A percentile compares a stretch with the other conserved stretches of the same genome.
Conservation (phyloP, 2,113 vertebrate genomes). For the Hemicordylus capensis region DNA sequence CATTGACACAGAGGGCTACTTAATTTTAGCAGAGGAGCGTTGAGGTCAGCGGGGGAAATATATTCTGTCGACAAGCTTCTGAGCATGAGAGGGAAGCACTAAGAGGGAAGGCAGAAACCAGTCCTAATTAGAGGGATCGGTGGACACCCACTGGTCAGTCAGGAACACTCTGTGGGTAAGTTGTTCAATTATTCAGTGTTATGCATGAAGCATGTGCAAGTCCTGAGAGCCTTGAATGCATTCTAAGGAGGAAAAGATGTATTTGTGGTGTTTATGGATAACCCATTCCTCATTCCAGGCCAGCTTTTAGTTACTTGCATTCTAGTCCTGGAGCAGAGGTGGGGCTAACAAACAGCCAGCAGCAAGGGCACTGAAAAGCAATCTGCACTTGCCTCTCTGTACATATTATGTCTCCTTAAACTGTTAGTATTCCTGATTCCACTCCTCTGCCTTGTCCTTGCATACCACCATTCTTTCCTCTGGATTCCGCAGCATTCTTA, state of each 20-base stretch:
- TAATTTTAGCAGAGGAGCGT: slow-evolving; percentile 25
- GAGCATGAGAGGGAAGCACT: background rate
- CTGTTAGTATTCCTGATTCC: no score
- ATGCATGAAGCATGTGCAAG: background rate
- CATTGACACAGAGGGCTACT: background rate
- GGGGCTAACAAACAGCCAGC: no score
- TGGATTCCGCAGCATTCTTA: no score
- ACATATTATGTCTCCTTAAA: no score
- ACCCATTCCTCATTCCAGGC: no score
- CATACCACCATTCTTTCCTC: no score
- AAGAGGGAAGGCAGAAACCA: background rate
- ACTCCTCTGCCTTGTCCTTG: no score
- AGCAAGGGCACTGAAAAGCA: no score
- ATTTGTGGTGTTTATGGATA: no score
- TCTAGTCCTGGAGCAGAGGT: no score
- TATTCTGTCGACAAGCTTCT: background rate
- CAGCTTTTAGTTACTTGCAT: no score
- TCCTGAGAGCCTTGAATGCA: background rate
- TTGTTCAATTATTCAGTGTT: background rate
- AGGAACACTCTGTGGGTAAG: background rate
- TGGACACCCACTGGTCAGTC: background rate
- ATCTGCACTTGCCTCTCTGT: no score
- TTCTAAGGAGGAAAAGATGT: background rate
- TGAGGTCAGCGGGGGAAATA: background rate
- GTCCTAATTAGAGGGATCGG: background rate